Percentiles rank a stretch among this genome's conserved stretches.
These are phyloP conservation scores for Melipona beecheii DNA, from an alignment of 2,888 invertebrate genomes.

Conservation along the genomic window DNA sequence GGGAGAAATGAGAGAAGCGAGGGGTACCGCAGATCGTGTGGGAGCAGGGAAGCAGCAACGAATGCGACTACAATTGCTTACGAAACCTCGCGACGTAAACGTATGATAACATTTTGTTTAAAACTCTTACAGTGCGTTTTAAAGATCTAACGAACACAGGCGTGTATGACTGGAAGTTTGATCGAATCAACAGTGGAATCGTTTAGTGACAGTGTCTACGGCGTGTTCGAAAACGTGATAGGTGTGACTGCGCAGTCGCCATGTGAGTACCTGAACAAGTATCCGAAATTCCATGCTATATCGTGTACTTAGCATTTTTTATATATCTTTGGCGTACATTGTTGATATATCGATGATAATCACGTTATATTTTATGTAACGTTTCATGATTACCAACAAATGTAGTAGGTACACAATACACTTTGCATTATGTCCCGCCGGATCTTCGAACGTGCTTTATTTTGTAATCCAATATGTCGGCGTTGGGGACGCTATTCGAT, in stretches of 20 bases:
- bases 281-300: constrained; percentile 47
- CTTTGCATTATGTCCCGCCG: constrained; percentile 50
- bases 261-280: constrained; percentile 78
- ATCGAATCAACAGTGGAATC: constrained; percentile 33
- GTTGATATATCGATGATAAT: not conserved
- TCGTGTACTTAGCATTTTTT: constrained; percentile 21
- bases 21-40: constrained; percentile 63
- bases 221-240: constrained; percentile 78
- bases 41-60: constrained; percentile 77
- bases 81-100: constrained; percentile 73
- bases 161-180: constrained; percentile 27
- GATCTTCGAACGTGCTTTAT: constrained; percentile 69
- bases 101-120: constrained; percentile 53
- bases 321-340: not conserved
- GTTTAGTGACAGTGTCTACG: constrained; percentile 59
- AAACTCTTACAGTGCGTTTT: constrained; percentile 35
- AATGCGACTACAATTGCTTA: constrained; percentile 77
- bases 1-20: constrained; percentile 54
- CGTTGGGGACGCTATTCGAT: constrained; percentile 66
- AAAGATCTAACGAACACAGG: constrained; percentile 7
- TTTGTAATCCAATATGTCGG: constrained; percentile 74
- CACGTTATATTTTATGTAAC: not conserved
- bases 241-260: constrained; percentile 83
- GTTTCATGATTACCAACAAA: constrained; percentile 3
- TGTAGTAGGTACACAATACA: constrained; percentile 17